Evolutionary conservation across 1,140 invertebrate species (phyloP), one percentile per base, ranked within the genome.

Genomic region (Atta texana): DNA sequence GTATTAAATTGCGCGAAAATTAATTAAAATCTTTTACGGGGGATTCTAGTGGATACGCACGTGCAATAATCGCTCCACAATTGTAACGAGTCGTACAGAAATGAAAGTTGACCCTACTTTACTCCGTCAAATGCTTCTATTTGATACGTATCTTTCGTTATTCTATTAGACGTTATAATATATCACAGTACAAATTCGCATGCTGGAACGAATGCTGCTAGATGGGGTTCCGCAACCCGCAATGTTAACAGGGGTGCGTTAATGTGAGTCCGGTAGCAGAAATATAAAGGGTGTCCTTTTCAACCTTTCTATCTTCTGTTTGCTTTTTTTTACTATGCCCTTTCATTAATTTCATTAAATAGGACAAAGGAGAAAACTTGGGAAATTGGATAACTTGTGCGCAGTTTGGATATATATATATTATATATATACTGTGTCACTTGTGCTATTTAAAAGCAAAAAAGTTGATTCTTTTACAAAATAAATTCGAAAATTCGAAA

Each of bases 241-340:
- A 90, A 90, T 88, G 71, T 74, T 88, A 74, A 78, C 59, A 81
- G 64, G 89, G 86, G 78, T 89, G 89, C 89, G 88, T 89, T 90
- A 90, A 89, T 89, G 74, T 31, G 88, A 88, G 80, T 77, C 64
- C 72, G 66, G 61, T 44, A 57, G 86, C 88, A 90, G 90, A 90
- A 90, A 66, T 86, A 59, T 69, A 24, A 72, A 72, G 57, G 64
- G 64, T 39, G 51, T 28, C 53, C n/a, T 61, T 57, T 31, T 10
- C 28, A 34, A 64, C 44, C 49, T 69, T 55, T 18, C 39, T 61
- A 44, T 63, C 18, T 51, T 34, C n/a, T 44, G 18, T 28, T 63
- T 18, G 4, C 61, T 34, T 44, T 44, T 12, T 31, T 31, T 31
- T 31, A 49, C 16, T 28, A 31, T 44, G 16, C 8, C 51, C 34